These are phyloP conservation scores for Takifugu flavidus DNA, from an alignment of 2,113 vertebrate genomes.

Conservation along the genomic window DNA sequence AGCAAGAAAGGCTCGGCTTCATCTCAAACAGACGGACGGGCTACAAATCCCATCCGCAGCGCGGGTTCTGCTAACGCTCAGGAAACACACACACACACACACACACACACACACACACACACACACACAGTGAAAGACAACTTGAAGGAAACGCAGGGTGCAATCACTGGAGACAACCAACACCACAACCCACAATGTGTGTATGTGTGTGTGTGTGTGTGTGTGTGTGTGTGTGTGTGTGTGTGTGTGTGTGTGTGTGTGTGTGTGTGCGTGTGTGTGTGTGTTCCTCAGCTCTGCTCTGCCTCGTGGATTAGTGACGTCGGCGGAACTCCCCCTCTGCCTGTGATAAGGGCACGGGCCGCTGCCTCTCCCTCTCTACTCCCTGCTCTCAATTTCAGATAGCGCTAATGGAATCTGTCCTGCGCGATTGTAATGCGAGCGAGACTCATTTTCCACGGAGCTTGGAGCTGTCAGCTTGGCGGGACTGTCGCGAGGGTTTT, in stretches of 20 bases:
- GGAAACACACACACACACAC: neutral
- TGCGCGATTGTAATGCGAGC: constrained; percentile 97
- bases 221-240: constrained; percentile 19
- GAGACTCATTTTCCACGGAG: constrained; percentile 99
- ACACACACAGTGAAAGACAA: constrained; percentile 12
- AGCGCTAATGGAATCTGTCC: constrained; percentile 99
- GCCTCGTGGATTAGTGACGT: constrained; percentile 96
- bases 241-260: constrained; percentile 12
- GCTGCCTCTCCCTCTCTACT: constrained; percentile 62
- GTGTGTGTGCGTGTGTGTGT: constrained; percentile 9
- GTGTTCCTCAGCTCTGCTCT: constrained; percentile 58
- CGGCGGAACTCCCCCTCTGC: constrained; percentile 74
- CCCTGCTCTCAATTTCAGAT: constrained; percentile 95
- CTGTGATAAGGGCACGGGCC: constrained; percentile 89
- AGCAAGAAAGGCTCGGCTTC: constrained; percentile 40
- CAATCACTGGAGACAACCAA: neutral
- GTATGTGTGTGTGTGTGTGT: constrained; percentile 3
- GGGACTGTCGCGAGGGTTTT: constrained; percentile 60
- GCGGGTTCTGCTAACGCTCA: constrained; percentile 37
- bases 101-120: no score
- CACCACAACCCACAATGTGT: neutral
- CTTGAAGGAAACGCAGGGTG: constrained; percentile 19
- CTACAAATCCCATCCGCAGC: constrained; percentile 43
- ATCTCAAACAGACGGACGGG: constrained; percentile 33
- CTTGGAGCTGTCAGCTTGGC: constrained; percentile 96